Percentiles rank a stretch among this genome's conserved stretches.
phyloP scores from a whole-genome alignment of 2,113 vertebrate species.

The Spilogale gracilis region DNA sequence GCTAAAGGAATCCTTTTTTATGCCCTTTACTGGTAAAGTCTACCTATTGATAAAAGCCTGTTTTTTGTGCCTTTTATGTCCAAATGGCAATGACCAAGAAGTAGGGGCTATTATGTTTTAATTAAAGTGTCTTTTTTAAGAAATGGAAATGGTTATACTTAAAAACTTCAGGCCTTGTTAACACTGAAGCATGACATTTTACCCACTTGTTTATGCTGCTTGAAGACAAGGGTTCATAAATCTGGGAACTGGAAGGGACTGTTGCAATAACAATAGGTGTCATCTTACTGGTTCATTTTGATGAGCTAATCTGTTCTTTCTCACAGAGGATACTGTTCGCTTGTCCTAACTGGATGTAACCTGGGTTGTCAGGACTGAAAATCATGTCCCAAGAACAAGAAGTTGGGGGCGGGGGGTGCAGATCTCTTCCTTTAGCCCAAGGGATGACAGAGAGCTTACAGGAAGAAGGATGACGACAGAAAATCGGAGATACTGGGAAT shows the following conservation, averaged over 20 bases:
- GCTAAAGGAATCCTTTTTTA: neutral
- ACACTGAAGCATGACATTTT: conserved; percentile 12
- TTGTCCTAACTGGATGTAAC: neutral
- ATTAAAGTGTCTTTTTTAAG: neutral
- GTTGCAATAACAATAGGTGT: neutral
- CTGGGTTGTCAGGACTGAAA: neutral
- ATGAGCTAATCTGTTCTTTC: neutral
- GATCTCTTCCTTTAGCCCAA: neutral
- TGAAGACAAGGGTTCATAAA: neutral
- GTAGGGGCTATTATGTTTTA: neutral
- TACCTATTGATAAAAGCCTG: neutral
- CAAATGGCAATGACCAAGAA: neutral
- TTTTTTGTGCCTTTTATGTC: neutral
- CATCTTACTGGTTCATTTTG: neutral
- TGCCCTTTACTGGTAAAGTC: conserved; percentile 1
- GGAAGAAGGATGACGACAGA: neutral
- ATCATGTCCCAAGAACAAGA: neutral
- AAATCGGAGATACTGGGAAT: neutral
- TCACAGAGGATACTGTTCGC: neutral
- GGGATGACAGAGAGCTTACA: neutral
- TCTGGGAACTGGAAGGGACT: neutral
- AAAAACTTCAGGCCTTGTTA: conserved; percentile 14
- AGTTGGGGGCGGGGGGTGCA: neutral
- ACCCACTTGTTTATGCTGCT: neutral
- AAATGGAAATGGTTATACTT: conserved; percentile 5